Base-by-base conservation (phyloP, 2,797 vertebrate genomes). In the Chrosomus eos region DNA sequence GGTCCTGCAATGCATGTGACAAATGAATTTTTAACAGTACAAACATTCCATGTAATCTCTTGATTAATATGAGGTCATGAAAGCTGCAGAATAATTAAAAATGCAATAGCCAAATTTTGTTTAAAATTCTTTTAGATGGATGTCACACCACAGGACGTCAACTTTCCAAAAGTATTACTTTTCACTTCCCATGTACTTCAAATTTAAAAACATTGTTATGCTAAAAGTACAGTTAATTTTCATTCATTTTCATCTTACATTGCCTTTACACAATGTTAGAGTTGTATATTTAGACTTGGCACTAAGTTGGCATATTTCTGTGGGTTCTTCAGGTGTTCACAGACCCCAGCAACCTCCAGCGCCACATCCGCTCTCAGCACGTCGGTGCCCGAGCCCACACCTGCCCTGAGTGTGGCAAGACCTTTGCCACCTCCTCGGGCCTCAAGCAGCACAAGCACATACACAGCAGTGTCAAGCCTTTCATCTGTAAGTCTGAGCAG, bases 391-490 rank as follows among this genome's bases (percentile, higher is more conserved):
- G 98, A 10, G 98, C 98, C 8, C 98, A 99, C 64, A 98, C 98
- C 62, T 99, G 98, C 93, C 97, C 98, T 0, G 98, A 99, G 94
- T 99, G 98, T 85, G 98, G 98, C 93, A 99, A 99, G 94, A 99
- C 98, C 79, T 99, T 99, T 68, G 98, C 98, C 96, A 99, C 98
- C 23, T 99, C 98, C 1, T 99, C 98, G 1, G 98, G 98, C 91
- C 97, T 99, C 91, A 99, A 99, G 90, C 98, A 99, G 85, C 98
- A 99, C 96, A 99, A 99, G 91, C 98, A 99, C 94, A 99, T 99
- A 91, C 98, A 99, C 96, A 99, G 98, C 94, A 99, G 97, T 88
- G 97, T 99, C 95, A 99, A 99, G 93, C 98, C 98, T 91, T 99
- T 99, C 96, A 99, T 98, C 96, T 99, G 98, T 99, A 96, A 99